Evolutionary conservation across 2,113 vertebrate species (phyloP).

Genomic region (Thamnaconus septentrionalis): DNA sequence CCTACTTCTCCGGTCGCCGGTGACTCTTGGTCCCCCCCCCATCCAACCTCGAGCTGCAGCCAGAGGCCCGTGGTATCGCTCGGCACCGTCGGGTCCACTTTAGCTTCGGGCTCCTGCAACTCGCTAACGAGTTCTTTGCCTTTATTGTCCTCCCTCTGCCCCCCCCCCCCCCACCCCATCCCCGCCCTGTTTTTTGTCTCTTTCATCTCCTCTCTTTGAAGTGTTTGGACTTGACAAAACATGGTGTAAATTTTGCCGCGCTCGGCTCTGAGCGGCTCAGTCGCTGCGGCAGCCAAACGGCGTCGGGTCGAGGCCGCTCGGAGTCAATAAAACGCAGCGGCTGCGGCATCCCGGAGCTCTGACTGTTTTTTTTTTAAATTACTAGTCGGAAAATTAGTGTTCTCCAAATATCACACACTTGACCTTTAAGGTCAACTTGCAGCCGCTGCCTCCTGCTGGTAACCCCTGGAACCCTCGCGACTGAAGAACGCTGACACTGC

Average conservation of each 20-base stretch:
- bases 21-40: not conserved
- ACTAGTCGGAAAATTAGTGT: no score
- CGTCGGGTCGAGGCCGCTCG: not conserved
- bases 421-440: no score
- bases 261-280: slow-evolving; percentile 15
- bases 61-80: slow-evolving; percentile 31
- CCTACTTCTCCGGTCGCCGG: not conserved
- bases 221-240: slow-evolving; percentile 35
- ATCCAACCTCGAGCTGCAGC: slow-evolving; percentile 21
- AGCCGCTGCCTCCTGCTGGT: no score
- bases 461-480: no score
- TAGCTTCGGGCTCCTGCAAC: slow-evolving; percentile 21
- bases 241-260: slow-evolving; percentile 17
- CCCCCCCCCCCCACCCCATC: not conserved
- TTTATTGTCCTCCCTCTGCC: slow-evolving; percentile 18
- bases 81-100: slow-evolving; percentile 20
- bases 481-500: no score
- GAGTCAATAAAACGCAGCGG: no score
- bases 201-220: slow-evolving; percentile 43
- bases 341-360: not conserved
- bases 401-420: no score
- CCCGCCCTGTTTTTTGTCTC: not conserved
- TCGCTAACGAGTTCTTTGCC: slow-evolving; percentile 40
- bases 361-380: not conserved
- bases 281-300: not conserved